phyloP scores from a whole-genome alignment of 2,113 vertebrate genomes.

The Phodopus roborovskii region DNA sequence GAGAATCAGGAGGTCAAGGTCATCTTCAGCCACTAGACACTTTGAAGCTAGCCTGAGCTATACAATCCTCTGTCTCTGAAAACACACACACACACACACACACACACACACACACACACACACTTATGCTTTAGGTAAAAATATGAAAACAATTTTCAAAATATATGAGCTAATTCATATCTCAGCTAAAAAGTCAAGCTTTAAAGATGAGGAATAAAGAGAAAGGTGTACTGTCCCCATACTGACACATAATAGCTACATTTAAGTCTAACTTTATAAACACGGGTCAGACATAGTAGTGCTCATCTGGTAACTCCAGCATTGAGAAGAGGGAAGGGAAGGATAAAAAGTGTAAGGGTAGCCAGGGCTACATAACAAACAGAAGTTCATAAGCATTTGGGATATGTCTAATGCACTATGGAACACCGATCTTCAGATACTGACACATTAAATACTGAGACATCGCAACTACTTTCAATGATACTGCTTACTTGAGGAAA shows the following conservation, averaged over 20 bases:
- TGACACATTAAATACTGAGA: background rate
- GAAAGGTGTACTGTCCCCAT: too few relatives aligned
- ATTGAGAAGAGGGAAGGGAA: background rate
- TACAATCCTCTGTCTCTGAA: too few relatives aligned
- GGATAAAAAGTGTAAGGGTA: background rate
- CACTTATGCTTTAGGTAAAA: background rate
- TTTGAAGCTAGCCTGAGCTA: background rate
- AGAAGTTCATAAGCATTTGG: background rate
- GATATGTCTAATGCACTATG: background rate
- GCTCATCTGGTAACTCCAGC: rapidly evolving
- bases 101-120: background rate
- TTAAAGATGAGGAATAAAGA: background rate
- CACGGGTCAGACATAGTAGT: background rate
- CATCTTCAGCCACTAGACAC: background rate
- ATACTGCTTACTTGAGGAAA: background rate
- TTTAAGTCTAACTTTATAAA: constrained; percentile 5
- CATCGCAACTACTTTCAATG: background rate
- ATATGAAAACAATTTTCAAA: background rate
- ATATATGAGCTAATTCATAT: background rate
- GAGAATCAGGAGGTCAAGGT: background rate
- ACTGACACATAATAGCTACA: background rate
- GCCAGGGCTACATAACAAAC: background rate
- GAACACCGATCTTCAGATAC: background rate
- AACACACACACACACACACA: background rate
- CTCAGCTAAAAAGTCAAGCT: background rate